phyloP scores from a whole-genome alignment of 1,140 invertebrate species.

The Probaryconus sp. region DNA sequence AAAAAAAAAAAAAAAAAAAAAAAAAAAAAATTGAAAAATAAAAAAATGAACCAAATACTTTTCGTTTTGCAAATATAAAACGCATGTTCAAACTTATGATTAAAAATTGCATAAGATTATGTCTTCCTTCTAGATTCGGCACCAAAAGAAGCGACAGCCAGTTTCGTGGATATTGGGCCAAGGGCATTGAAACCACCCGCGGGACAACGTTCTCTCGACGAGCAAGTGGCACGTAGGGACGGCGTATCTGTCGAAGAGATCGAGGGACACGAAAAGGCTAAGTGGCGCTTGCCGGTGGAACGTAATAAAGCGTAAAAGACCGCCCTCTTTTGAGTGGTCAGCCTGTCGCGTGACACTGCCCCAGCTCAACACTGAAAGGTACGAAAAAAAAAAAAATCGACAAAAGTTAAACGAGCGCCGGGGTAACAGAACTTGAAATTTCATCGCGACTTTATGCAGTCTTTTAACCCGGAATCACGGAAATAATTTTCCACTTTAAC shows the following conservation, averaged over 20 bases:
- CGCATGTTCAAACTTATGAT: too few relatives aligned
- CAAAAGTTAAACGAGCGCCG: neutral
- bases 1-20: too few relatives aligned
- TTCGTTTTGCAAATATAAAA: too few relatives aligned
- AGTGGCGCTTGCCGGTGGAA: conserved; percentile 24
- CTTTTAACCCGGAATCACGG: neutral
- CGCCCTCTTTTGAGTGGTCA: conserved; percentile 5
- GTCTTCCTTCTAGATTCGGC: conserved; percentile 16
- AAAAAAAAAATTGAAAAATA: too few relatives aligned
- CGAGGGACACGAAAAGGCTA: conserved; percentile 44
- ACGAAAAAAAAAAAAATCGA: conserved; percentile 11
- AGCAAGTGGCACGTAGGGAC: conserved; percentile 23
- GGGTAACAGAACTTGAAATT: conserved; percentile 16
- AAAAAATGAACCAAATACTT: too few relatives aligned
- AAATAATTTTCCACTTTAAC: conserved; percentile 9
- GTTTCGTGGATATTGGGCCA: conserved; percentile 16
- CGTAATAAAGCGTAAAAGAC: conserved; percentile 36
- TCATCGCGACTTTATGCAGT: conserved; percentile 1
- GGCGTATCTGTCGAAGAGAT: conserved; percentile 34
- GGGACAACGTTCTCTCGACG: conserved; percentile 21
- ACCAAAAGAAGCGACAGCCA: conserved; percentile 20
- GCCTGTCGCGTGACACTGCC: conserved; percentile 24
- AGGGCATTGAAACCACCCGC: conserved; percentile 35
- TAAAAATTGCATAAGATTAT: too few relatives aligned
- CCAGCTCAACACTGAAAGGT: conserved; percentile 1